Conservation (phyloP, 2,888 invertebrate species). For the Tetrapedia diversipes region DNA sequence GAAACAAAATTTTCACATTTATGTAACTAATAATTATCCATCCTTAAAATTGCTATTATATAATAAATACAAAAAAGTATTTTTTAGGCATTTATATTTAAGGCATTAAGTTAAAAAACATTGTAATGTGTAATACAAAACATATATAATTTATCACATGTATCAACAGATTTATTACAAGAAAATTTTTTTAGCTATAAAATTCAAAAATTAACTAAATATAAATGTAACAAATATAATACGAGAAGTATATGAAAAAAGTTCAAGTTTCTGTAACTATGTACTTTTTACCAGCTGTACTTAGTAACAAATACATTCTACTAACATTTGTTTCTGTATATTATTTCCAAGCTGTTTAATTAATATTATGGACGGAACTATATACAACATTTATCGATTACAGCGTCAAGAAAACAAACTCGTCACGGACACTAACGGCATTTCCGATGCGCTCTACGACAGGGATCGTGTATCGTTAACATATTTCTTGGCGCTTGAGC, state of each 20-base stretch:
- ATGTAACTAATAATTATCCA: constrained; percentile 21
- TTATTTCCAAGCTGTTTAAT: constrained; percentile 25
- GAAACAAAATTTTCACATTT: constrained; percentile 22
- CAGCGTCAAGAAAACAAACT: constrained; percentile 45
- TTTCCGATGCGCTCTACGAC: constrained; percentile 40
- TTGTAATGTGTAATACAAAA: neutral
- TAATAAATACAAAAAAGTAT: constrained; percentile 36
- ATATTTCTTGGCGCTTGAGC: constrained; percentile 57
- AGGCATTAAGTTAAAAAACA: neutral
- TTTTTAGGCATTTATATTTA: neutral
- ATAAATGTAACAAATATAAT: neutral
- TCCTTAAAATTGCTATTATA: constrained; percentile 17
- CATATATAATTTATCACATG: neutral
- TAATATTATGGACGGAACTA: constrained; percentile 43
- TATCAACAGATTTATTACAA: constrained; percentile 1
- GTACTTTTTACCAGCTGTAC: constrained; percentile 28
- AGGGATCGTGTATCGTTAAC: constrained; percentile 44
- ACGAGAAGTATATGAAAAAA: constrained; percentile 26
- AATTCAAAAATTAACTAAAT: neutral
- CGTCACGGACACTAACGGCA: constrained; percentile 28
- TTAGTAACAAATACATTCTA: constrained; percentile 13
- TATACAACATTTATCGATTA: constrained; percentile 53
- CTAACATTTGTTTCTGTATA: constrained; percentile 7
- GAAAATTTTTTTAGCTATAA: neutral
- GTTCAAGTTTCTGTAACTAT: constrained; percentile 29